These are phyloP conservation scores for Danionella cerebrum DNA, from an alignment of 2,113 vertebrate species.

Conservation along the genomic window DNA sequence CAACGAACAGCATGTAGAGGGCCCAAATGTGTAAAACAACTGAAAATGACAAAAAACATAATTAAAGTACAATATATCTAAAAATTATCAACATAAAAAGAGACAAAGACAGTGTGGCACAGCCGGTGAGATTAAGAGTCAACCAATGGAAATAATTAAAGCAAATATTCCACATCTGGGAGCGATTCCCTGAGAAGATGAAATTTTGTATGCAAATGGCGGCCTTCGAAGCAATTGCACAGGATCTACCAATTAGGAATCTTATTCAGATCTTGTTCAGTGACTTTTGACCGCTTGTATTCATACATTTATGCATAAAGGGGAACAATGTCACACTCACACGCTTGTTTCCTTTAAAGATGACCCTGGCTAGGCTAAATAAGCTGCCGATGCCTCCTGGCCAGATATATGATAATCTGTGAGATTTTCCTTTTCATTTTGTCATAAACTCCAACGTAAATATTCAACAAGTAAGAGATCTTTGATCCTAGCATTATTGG, in stretches of 20 bases:
- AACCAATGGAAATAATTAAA: conserved; percentile 64
- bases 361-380: not conserved
- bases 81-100: no score
- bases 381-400: not conserved
- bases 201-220: conserved; percentile 55
- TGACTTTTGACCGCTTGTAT: conserved; percentile 42
- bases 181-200: conserved; percentile 52
- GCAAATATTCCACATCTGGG: conserved; percentile 71
- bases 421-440: not conserved
- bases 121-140: no score
- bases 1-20: no score
- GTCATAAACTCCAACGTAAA: no score
- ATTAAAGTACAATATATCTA: no score
- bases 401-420: not conserved
- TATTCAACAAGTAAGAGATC: no score
- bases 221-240: conserved; percentile 54
- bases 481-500: no score
- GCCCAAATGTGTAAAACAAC: no score
- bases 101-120: conserved; percentile 53
- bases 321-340: conserved; percentile 11
- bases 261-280: conserved; percentile 54
- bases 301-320: conserved; percentile 48
- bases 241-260: conserved; percentile 64
- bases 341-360: not conserved
- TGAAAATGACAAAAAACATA: no score